phyloP scores from a whole-genome alignment of 2,113 vertebrate genomes.

The Ailuropoda melanoleuca region DNA sequence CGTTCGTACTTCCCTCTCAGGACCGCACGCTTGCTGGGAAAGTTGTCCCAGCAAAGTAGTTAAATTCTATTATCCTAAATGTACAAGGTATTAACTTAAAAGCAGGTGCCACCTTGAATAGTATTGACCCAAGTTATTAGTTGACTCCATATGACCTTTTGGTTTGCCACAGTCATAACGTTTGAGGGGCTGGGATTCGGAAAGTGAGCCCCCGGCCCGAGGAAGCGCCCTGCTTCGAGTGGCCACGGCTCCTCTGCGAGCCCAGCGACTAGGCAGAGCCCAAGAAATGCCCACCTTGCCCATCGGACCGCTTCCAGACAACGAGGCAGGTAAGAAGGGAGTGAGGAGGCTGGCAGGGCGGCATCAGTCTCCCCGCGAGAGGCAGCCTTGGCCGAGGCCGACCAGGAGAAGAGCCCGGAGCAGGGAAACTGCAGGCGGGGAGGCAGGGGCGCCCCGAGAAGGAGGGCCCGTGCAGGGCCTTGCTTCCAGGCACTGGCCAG shows the following conservation, averaged over 20 bases:
- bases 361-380: not conserved
- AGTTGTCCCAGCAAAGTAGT: not conserved
- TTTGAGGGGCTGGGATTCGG: not conserved
- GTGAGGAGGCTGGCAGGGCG: not conserved
- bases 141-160: not conserved
- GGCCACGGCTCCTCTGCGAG: fast-evolving
- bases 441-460: not conserved
- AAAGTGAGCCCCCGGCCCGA: fast-evolving
- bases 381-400: not conserved
- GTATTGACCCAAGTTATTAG: not conserved
- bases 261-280: not conserved
- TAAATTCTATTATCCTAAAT: not conserved
- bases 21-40: not conserved
- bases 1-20: fast-evolving
- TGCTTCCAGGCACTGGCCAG: not conserved
- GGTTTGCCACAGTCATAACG: not conserved
- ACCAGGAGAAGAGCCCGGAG: not conserved
- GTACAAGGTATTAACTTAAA: not conserved
- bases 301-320: not conserved
- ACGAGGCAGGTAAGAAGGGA: not conserved
- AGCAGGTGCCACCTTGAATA: too few relatives aligned
- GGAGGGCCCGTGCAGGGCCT: not conserved
- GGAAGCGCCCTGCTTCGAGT: fast-evolving
- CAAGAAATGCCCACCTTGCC: not conserved
- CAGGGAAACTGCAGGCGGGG: not conserved